A percentile compares a stretch with the other conserved stretches of the same genome.
Evolutionary conservation across 2,888 invertebrate genomes (phyloP).

Genomic region (Adelphocoris suturalis): DNA sequence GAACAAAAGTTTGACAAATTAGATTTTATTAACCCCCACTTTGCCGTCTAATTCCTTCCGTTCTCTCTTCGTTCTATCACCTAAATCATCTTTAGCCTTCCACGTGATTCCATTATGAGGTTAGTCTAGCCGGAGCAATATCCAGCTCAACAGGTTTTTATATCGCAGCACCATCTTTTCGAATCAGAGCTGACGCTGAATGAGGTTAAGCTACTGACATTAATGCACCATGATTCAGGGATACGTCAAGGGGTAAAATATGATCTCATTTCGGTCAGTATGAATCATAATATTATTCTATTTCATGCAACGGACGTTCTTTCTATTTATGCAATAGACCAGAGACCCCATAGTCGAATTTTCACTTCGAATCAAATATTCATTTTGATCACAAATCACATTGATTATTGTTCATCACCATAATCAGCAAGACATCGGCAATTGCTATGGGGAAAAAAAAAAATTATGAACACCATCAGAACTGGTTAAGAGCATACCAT

Average conservation of each 20-base stretch:
- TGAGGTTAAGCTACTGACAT: not conserved
- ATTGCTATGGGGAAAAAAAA: no score
- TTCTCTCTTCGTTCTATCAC: slow-evolving; percentile 19
- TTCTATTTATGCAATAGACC: no score
- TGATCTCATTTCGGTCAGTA: not conserved
- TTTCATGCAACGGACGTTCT: not conserved
- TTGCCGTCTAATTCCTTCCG: slow-evolving; percentile 15
- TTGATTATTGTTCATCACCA: no score
- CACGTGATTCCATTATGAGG: slow-evolving; percentile 51
- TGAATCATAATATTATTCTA: not conserved
- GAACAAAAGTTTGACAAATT: slow-evolving; percentile 64
- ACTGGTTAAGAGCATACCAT: no score
- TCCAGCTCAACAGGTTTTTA: slow-evolving; percentile 66
- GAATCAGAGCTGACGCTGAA: slow-evolving; percentile 24
- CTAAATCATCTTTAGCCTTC: slow-evolving; percentile 64
- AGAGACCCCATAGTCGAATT: no score
- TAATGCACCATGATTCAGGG: slow-evolving; percentile 9
- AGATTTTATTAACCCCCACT: slow-evolving; percentile 65
- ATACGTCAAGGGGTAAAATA: not conserved
- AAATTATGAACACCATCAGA: no score
- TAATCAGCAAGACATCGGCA: no score
- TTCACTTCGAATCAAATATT: no score
- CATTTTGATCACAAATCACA: no score
- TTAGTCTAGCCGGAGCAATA: slow-evolving; percentile 41
- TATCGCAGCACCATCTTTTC: slow-evolving; percentile 37